These are phyloP conservation scores for Arctocebus calabarensis DNA, from an alignment of 2,797 vertebrate species.

Conservation along the genomic window DNA sequence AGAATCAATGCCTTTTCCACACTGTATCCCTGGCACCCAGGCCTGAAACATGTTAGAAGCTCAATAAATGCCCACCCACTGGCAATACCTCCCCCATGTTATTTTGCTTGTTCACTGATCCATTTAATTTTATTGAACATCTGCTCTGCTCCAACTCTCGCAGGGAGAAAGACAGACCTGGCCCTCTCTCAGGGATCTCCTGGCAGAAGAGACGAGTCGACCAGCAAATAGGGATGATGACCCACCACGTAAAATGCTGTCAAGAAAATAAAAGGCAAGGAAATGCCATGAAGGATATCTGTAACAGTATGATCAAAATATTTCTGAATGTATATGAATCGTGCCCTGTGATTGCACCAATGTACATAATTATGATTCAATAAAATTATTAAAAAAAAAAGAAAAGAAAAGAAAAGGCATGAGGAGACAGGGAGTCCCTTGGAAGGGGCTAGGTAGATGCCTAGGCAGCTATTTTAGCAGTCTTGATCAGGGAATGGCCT, in stretches of 20 bases:
- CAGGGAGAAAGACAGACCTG: not conserved
- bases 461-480: not conserved
- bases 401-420: not conserved
- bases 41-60: not conserved
- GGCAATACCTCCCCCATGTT: too few relatives aligned
- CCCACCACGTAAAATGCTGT: too few relatives aligned
- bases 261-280: not conserved
- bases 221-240: not conserved
- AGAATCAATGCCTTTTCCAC: not conserved
- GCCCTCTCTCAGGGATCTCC: not conserved
- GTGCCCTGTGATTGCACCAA: too few relatives aligned
- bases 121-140: not conserved
- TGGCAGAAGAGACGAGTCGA: not conserved
- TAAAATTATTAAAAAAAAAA: too few relatives aligned
- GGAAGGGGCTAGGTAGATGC: not conserved
- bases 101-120: not conserved
- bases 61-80: not conserved
- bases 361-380: too few relatives aligned
- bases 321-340: too few relatives aligned
- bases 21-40: too few relatives aligned
- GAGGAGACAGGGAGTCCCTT: not conserved
- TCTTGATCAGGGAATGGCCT: not conserved
- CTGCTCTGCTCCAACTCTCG: not conserved
- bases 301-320: too few relatives aligned
- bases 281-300: too few relatives aligned